Evolutionary conservation across 2,113 vertebrate genomes (phyloP).

Genomic region (Petrocephalus microphthalmus): DNA sequence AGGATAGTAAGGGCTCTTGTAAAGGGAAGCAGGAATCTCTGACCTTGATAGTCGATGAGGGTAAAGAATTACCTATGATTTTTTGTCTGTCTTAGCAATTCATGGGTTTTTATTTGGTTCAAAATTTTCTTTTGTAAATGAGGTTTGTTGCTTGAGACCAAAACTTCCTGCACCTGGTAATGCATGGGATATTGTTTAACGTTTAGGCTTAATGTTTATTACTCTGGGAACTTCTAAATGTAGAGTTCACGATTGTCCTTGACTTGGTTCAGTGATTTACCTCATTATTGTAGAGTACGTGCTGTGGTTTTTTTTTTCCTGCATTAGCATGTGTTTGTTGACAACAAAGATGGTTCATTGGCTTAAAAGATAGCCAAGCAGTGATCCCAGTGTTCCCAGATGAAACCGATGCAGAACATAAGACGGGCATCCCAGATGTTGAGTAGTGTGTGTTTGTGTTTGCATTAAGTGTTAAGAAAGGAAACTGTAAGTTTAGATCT

Average conservation of each 20-base stretch:
- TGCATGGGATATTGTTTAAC: neutral
- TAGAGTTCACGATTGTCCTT: neutral
- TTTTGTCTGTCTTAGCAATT: neutral
- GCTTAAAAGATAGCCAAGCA: neutral
- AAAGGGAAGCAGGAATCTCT: slow-evolving; percentile 21
- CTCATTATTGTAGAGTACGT: neutral
- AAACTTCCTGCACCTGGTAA: neutral
- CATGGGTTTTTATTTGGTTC: neutral
- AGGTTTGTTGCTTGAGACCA: neutral
- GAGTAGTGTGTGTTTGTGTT: neutral
- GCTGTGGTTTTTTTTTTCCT: neutral
- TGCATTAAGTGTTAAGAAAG: neutral
- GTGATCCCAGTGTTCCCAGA: neutral
- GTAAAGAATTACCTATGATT: neutral
- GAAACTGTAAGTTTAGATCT: neutral
- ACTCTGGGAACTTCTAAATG: neutral
- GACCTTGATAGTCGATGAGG: slow-evolving; percentile 12
- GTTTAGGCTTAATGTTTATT: neutral
- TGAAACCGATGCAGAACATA: neutral
- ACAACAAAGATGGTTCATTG: neutral
- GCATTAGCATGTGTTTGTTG: neutral
- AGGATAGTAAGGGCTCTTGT: neutral
- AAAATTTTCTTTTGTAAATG: neutral
- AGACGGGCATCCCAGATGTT: neutral
- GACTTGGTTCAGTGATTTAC: neutral